Evolutionary conservation across 2,888 invertebrate genomes (phyloP).

Genomic region (Philhelius pedissequus): DNA sequence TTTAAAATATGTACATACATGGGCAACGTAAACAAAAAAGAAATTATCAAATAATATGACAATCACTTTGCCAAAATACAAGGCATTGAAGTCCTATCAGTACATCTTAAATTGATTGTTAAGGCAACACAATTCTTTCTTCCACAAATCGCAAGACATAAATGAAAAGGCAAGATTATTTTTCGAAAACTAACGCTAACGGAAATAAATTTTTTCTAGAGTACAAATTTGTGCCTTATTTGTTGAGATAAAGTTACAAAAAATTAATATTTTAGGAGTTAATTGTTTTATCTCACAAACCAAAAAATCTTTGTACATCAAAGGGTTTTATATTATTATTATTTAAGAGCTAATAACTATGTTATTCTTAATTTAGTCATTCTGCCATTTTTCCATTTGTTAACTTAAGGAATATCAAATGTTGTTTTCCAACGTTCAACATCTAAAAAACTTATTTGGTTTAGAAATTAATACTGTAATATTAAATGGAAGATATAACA

Average conservation of each 20-base stretch:
- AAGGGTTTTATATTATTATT: background rate
- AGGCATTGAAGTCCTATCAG: background rate
- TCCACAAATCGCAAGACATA: slow-evolving; percentile 6
- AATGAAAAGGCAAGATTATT: slow-evolving; percentile 30
- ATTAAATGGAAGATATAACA: background rate
- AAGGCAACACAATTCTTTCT: background rate
- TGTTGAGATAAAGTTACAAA: slow-evolving; percentile 61
- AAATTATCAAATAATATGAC: slow-evolving; percentile 2
- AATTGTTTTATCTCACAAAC: slow-evolving; percentile 34
- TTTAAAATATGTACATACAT: too few species aligned
- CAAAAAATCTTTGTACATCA: slow-evolving; percentile 26
- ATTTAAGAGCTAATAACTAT: background rate
- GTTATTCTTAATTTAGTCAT: background rate
- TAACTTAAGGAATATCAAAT: background rate
- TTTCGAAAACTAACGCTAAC: slow-evolving; percentile 39
- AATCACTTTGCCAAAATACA: slow-evolving; percentile 21
- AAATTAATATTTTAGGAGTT: slow-evolving; percentile 19
- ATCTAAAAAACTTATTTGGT: background rate
- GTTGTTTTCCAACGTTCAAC: background rate
- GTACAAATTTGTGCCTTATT: slow-evolving; percentile 72
- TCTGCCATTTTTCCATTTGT: background rate
- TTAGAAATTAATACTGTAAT: background rate
- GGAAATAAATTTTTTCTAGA: slow-evolving; percentile 68
- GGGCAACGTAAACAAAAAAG: background rate
- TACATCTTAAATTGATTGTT: background rate